A percentile compares a stretch with the other conserved stretches of the same genome.
phyloP scores from a whole-genome alignment of 30 jellyfish, hydroid and myxozoan genomes.

The Mastigias papua region DNA sequence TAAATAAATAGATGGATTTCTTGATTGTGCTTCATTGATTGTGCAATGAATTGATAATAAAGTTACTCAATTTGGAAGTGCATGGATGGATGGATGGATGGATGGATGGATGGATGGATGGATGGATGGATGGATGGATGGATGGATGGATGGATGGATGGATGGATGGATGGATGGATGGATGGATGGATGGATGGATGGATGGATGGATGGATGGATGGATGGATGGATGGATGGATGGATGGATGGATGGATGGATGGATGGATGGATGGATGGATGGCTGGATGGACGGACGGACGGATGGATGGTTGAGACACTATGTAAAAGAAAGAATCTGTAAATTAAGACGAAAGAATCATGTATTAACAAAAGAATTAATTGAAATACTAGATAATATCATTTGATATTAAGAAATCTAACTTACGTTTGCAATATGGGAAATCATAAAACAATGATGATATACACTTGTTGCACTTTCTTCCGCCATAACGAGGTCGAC shows the following conservation, averaged over 20 bases:
- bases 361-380: too few relatives aligned
- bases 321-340: too few relatives aligned
- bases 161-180: not conserved
- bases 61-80: too few relatives aligned
- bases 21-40: too few relatives aligned
- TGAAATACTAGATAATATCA: too few relatives aligned
- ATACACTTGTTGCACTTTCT: conserved; percentile 63
- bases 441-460: conserved; percentile 59
- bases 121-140: not conserved
- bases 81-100: not conserved
- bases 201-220: not conserved
- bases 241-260: too few relatives aligned
- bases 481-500: conserved; percentile 78
- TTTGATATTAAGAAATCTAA: too few relatives aligned
- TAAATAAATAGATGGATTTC: too few relatives aligned
- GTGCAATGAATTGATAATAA: not conserved
- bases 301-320: too few relatives aligned
- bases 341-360: too few relatives aligned
- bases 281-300: too few relatives aligned
- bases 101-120: not conserved
- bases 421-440: conserved; percentile 93
- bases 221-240: not conserved
- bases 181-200: not conserved
- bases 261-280: too few relatives aligned
- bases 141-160: not conserved